Evolutionary conservation across 1,140 invertebrate species (phyloP).

Genomic region (Spodoptera frugiperda): DNA sequence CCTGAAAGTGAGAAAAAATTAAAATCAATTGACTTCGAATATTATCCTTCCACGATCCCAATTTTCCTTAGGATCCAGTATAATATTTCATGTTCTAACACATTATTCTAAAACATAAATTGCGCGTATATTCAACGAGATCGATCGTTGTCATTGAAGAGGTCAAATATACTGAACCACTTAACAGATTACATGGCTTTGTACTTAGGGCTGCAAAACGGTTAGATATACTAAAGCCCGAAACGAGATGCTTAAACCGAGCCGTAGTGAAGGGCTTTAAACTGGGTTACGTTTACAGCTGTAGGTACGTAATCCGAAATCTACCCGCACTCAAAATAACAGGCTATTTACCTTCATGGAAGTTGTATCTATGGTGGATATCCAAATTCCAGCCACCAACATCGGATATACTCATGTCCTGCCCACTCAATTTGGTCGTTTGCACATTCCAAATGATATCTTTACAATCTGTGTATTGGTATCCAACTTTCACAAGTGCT

Average conservation of each 20-base stretch:
- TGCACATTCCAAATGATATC: conserved; percentile 98
- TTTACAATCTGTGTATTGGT: conserved; percentile 97
- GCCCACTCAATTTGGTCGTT: conserved; percentile 97
- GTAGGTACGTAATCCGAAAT: background rate
- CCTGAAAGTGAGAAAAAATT: conserved; percentile 84
- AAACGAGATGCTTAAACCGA: conserved; percentile 19
- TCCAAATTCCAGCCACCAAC: conserved; percentile 99
- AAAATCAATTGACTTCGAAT: too few species aligned
- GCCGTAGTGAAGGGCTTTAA: conserved; percentile 26
- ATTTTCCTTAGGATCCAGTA: too few species aligned
- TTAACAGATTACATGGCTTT: conserved; percentile 46
- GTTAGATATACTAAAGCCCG: conserved; percentile 18
- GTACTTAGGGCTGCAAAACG: conserved; percentile 38
- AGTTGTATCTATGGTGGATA: conserved; percentile 98
- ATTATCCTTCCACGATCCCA: too few species aligned
- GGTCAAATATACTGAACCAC: conserved; percentile 41
- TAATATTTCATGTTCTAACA: background rate
- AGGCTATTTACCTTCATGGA: conserved; percentile 94
- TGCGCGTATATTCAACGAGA: conserved; percentile 6
- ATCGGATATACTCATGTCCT: conserved; percentile 98
- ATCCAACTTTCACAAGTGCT: conserved; percentile 97
- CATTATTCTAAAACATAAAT: conserved; percentile 8
- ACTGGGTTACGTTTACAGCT: background rate
- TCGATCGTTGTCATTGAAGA: conserved; percentile 31
- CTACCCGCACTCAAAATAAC: background rate